A percentile compares a stretch with the other conserved stretches of the same genome.
These are phyloP conservation scores for Diuraphis noxia DNA, from an alignment of 1,140 invertebrate species.

Conservation along the genomic window DNA sequence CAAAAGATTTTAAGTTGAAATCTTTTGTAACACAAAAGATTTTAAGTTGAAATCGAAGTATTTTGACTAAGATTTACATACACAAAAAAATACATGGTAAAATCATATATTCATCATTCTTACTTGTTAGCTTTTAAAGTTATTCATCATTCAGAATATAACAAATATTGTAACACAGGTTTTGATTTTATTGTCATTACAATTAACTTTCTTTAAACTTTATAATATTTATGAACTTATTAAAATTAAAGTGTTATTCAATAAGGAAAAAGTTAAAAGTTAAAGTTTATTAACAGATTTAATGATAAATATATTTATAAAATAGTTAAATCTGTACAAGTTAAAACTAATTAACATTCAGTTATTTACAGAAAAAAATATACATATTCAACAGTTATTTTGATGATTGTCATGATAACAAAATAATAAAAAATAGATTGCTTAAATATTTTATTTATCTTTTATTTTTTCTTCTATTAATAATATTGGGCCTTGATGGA, in stretches of 20 bases:
- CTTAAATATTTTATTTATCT: background rate
- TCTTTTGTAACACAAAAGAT: no score
- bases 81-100: no score
- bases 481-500: constrained; percentile 34
- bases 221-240: background rate
- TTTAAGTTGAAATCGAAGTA: no score
- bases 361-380: constrained; percentile 23
- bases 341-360: constrained; percentile 46
- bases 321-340: constrained; percentile 12
- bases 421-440: background rate
- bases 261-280: background rate
- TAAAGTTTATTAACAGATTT: background rate
- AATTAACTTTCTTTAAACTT: background rate
- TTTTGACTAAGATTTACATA: no score
- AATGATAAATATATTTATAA: background rate
- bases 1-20: no score
- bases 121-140: no score
- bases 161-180: background rate
- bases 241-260: background rate
- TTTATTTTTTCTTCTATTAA: constrained; percentile 41
- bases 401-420: constrained; percentile 31
- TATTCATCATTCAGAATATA: background rate
- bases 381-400: background rate
- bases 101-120: background rate
- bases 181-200: background rate